These are phyloP conservation scores for Melanogrammus aeglefinus DNA, from an alignment of 2,797 vertebrate species.

Conservation along the genomic window DNA sequence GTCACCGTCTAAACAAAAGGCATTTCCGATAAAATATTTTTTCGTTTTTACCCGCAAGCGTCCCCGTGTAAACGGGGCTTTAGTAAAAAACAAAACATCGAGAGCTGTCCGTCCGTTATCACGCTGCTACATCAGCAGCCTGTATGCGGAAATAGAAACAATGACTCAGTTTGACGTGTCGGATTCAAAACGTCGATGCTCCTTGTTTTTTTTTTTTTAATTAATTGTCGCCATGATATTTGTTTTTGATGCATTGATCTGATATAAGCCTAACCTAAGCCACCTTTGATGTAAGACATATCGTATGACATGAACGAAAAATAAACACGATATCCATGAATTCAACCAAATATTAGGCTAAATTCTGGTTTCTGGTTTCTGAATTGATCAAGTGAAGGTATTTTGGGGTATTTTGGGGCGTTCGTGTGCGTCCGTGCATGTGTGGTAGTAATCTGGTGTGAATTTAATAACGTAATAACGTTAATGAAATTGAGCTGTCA, in stretches of 20 bases:
- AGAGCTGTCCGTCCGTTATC: neutral
- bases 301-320: neutral
- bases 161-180: slow-evolving; percentile 52
- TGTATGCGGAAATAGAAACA: slow-evolving; percentile 51
- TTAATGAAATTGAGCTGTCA: neutral
- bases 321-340: neutral
- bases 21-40: too few species aligned
- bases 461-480: neutral
- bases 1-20: too few species aligned
- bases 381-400: neutral
- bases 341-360: neutral
- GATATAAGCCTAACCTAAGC: too few species aligned
- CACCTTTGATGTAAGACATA: neutral
- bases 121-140: neutral
- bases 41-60: too few species aligned
- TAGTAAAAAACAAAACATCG: too few species aligned
- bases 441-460: neutral
- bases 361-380: neutral
- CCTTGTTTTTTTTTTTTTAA: neutral
- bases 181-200: neutral
- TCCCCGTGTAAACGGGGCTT: too few species aligned
- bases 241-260: neutral
- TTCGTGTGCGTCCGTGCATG: neutral
- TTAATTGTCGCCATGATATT: neutral
- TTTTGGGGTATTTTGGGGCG: neutral